Evolutionary conservation across 2,888 invertebrate genomes (phyloP).

Genomic region (Cepaea hortensis): DNA sequence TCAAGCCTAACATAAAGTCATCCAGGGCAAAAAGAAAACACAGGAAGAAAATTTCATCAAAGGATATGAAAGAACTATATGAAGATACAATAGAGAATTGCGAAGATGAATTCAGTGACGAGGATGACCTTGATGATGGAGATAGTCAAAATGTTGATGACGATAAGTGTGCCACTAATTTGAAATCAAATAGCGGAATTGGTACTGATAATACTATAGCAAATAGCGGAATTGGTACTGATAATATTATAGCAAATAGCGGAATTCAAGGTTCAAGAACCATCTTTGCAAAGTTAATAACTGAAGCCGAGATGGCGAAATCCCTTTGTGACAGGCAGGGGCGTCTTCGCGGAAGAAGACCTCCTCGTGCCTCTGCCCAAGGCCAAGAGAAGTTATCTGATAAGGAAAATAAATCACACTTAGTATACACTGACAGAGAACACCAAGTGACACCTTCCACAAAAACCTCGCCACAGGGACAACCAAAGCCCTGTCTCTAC

Average conservation of each 20-base stretch:
- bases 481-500: background rate
- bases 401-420: background rate
- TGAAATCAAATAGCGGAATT: background rate
- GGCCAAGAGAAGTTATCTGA: background rate
- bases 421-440: background rate
- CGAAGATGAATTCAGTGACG: background rate
- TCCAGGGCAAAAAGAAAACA: conserved; percentile 6
- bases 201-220: no score
- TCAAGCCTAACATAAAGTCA: conserved; percentile 12
- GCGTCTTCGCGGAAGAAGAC: background rate
- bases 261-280: background rate
- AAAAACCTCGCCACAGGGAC: no score
- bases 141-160: background rate
- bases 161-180: no score
- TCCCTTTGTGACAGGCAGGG: background rate
- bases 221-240: background rate
- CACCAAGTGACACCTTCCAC: background rate
- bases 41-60: conserved; percentile 13
- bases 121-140: conserved; percentile 27
- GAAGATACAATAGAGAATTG: background rate
- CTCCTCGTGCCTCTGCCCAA: background rate
- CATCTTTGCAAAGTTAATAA: background rate
- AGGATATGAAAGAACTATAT: background rate
- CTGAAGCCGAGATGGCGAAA: conserved; percentile 18
- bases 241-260: background rate